Percentiles rank a stretch among this genome's conserved stretches.
Evolutionary conservation across 2,113 vertebrate species (phyloP).

Genomic region (Scomber scombrus): DNA sequence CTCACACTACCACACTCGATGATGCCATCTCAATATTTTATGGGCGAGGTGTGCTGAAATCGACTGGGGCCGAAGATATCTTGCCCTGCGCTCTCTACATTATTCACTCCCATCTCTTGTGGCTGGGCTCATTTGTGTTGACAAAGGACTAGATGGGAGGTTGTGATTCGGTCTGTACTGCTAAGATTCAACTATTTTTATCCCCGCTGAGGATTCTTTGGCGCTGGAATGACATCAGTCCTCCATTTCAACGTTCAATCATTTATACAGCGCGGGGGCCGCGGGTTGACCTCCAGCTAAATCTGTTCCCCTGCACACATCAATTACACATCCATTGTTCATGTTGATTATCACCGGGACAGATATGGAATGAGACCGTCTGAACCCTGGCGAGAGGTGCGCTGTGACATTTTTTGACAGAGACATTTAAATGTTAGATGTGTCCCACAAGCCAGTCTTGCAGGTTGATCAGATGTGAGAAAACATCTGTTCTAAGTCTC

Average conservation of each 20-base stretch:
- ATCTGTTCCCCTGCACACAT: conserved; percentile 31
- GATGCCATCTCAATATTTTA: conserved; percentile 76
- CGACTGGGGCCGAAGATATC: conserved; percentile 39
- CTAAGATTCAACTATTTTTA: conserved; percentile 71
- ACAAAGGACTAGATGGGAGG: conserved; percentile 74
- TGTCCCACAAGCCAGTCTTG: background rate
- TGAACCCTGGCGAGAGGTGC: background rate
- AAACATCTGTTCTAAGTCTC: conserved; percentile 28
- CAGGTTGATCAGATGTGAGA: conserved; percentile 23
- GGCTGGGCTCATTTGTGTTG: conserved; percentile 78
- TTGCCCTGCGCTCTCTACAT: conserved; percentile 66
- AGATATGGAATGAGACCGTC: background rate
- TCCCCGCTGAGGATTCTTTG: conserved; percentile 33
- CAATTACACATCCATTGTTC: conserved; percentile 32
- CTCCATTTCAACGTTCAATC: conserved; percentile 73
- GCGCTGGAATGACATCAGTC: conserved; percentile 56
- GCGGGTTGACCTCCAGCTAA: conserved; percentile 59
- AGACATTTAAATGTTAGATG: conserved; percentile 21
- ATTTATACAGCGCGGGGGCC: conserved; percentile 50
- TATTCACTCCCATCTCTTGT: conserved; percentile 78
- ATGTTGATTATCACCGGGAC: conserved; percentile 11
- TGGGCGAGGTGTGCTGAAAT: conserved; percentile 63
- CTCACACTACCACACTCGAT: conserved; percentile 46
- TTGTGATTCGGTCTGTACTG: conserved; percentile 53
- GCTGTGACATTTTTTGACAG: conserved; percentile 7